Conservation (phyloP, 2,113 vertebrate species). For the Ptilonorhynchus violaceus region DNA sequence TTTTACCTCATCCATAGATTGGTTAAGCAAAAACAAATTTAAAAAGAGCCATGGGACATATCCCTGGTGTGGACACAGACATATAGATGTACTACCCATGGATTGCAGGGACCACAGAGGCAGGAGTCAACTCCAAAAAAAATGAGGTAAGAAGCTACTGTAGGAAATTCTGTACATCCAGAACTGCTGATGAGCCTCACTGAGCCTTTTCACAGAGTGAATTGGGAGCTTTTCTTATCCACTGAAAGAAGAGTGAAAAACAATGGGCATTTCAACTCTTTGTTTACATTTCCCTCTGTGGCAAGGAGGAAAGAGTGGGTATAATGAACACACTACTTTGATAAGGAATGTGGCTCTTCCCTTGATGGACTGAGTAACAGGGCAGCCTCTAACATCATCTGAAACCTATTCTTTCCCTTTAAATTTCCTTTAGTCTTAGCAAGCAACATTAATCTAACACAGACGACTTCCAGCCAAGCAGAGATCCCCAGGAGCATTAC, state of each 20-base stretch:
- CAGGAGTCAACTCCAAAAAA: not conserved
- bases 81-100: not conserved
- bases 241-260: not conserved
- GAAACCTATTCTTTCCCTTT: not conserved
- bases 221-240: not conserved
- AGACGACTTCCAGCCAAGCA: not conserved
- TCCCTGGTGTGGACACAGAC: not conserved
- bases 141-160: not conserved
- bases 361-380: not conserved
- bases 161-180: not conserved
- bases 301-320: not conserved
- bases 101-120: not conserved
- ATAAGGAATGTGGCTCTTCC: not conserved
- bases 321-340: not conserved
- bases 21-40: not conserved
- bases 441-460: conserved; percentile 11
- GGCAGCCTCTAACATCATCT: not conserved
- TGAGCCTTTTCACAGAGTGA: not conserved
- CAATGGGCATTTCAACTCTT: not conserved
- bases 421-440: not conserved
- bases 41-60: not conserved
- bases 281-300: not conserved
- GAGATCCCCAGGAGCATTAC: not conserved
- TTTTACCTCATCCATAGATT: not conserved
- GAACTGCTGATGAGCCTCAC: not conserved